Conservation (phyloP, 35 echinoderm and acorn worm species). For the Acanthaster planci region DNA sequence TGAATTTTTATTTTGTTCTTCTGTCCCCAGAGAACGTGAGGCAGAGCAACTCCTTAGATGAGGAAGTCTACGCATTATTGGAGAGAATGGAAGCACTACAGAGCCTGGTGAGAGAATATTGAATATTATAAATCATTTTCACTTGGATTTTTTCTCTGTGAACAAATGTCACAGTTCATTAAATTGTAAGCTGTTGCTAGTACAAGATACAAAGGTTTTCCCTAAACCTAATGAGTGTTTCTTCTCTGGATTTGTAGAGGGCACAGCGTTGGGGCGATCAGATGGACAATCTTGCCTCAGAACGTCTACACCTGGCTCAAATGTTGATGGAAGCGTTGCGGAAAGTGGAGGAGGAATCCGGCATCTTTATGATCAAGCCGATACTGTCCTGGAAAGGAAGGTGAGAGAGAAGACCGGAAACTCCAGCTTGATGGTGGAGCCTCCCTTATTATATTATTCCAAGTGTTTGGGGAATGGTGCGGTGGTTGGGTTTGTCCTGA, state of each 20-base stretch:
- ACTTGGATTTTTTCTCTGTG: too few species aligned
- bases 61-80: conserved; percentile 86
- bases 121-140: not conserved
- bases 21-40: conserved; percentile 65
- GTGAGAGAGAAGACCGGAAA: conserved; percentile 38
- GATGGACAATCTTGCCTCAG: conserved; percentile 85
- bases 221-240: conserved; percentile 1
- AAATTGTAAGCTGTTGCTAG: too few species aligned
- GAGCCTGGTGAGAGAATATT: conserved; percentile 59
- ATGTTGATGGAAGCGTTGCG: conserved; percentile 82
- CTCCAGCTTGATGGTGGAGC: not conserved
- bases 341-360: conserved; percentile 91
- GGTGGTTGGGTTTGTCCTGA: not conserved
- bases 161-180: too few species aligned
- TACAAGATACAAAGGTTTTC: too few species aligned
- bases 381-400: conserved; percentile 98
- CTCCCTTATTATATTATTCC: not conserved
- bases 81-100: conserved; percentile 96
- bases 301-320: conserved; percentile 75
- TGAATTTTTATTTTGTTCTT: too few species aligned
- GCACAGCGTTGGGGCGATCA: conserved; percentile 95
- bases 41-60: conserved; percentile 81
- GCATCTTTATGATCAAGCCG: conserved; percentile 98
- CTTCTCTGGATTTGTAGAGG: conserved; percentile 50
- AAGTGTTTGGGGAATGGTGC: not conserved